Percentiles rank a stretch among this genome's conserved stretches.
These are phyloP conservation scores for Amphiprion ocellaris DNA, from an alignment of 2,113 vertebrate species.

Conservation along the genomic window DNA sequence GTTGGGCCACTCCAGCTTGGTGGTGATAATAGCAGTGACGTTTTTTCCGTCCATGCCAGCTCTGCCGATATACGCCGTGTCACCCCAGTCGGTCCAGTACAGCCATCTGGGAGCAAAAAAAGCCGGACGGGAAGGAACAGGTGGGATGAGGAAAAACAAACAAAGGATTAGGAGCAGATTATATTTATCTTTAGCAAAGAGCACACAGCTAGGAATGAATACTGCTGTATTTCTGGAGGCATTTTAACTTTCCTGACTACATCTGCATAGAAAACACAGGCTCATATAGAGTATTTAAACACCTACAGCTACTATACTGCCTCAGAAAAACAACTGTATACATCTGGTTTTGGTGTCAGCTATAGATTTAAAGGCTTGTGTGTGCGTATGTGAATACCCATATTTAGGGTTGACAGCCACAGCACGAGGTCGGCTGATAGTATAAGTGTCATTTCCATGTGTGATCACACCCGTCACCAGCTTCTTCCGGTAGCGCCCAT, in stretches of 20 bases:
- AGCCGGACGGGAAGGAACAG: background rate
- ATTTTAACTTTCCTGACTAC: background rate
- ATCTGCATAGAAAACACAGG: background rate
- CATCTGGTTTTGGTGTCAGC: background rate
- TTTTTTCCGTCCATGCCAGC: conserved; percentile 80
- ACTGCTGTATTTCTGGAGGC: background rate
- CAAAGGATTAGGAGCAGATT: background rate
- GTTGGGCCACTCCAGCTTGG: conserved; percentile 82
- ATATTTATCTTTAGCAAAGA: background rate
- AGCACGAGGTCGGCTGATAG: conserved; percentile 72
- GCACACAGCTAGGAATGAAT: background rate
- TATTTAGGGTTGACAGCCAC: conserved; percentile 82
- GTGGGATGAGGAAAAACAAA: background rate
- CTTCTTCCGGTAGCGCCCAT: conserved; percentile 78
- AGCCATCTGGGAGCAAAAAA: conserved; percentile 71
- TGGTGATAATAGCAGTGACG: conserved; percentile 75
- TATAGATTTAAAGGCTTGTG: background rate
- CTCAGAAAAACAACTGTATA: background rate
- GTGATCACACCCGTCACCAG: conserved; percentile 71
- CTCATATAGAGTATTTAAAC: background rate
- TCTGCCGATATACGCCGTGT: conserved; percentile 78
- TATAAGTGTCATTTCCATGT: conserved; percentile 69
- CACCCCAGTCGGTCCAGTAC: conserved; percentile 83
- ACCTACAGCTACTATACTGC: background rate
- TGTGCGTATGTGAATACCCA: conserved; percentile 64